Evolutionary conservation across 2,888 invertebrate genomes (phyloP).

Genomic region (Apoda limacodes): DNA sequence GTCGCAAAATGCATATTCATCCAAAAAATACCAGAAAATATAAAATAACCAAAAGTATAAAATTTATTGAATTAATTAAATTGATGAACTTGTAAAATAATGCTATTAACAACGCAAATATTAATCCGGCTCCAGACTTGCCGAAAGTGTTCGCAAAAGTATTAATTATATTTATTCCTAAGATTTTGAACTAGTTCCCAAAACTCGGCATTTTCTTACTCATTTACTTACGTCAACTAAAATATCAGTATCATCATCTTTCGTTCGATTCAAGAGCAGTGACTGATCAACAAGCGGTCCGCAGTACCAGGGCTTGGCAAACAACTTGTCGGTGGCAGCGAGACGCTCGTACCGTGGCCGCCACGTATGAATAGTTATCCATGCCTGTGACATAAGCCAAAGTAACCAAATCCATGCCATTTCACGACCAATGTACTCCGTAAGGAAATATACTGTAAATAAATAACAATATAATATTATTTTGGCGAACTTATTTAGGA

Average conservation of each 20-base stretch:
- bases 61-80: too few relatives aligned
- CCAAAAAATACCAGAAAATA: too few relatives aligned
- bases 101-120: too few relatives aligned
- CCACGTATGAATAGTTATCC: conserved; percentile 91
- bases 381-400: conserved; percentile 86
- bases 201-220: not conserved
- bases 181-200: too few relatives aligned
- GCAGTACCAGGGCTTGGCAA: conserved; percentile 86
- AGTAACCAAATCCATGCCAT: conserved; percentile 83
- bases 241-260: conserved; percentile 72
- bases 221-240: conserved; percentile 43
- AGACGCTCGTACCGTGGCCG: conserved; percentile 84
- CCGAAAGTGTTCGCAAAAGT: too few relatives aligned
- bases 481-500: too few relatives aligned
- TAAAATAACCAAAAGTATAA: too few relatives aligned
- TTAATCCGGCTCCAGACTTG: too few relatives aligned
- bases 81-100: too few relatives aligned
- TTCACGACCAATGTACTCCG: conserved; percentile 69
- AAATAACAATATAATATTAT: conserved; percentile 4
- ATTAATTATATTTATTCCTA: too few relatives aligned
- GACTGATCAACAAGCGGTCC: conserved; percentile 88
- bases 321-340: conserved; percentile 86
- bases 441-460: conserved; percentile 51
- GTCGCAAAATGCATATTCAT: too few relatives aligned
- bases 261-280: conserved; percentile 82